These are phyloP conservation scores for Neocrepidodera transversa DNA, from an alignment of 2,888 invertebrate genomes.

Conservation along the genomic window DNA sequence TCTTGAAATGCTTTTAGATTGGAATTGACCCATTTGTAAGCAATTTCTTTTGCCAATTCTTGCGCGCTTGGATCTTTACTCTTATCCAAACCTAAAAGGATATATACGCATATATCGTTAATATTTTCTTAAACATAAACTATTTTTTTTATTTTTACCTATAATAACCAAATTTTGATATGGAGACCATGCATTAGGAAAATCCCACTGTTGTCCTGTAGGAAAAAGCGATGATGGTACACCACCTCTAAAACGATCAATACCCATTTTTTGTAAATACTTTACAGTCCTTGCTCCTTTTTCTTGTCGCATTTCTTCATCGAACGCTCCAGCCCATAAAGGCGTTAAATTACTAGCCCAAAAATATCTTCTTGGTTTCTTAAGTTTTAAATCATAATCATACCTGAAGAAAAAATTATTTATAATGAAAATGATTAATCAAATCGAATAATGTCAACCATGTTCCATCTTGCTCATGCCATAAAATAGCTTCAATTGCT, in stretches of 20 bases:
- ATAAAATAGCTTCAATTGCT: slow-evolving; percentile 76
- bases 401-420: slow-evolving; percentile 39
- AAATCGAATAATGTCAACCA: too few relatives aligned
- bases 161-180: slow-evolving; percentile 77
- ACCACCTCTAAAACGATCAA: slow-evolving; percentile 65
- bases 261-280: slow-evolving; percentile 62
- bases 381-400: slow-evolving; percentile 69
- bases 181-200: slow-evolving; percentile 88
- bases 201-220: slow-evolving; percentile 80
- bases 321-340: slow-evolving; percentile 69
- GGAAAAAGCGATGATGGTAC: slow-evolving; percentile 69
- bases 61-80: slow-evolving; percentile 63
- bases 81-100: slow-evolving; percentile 65
- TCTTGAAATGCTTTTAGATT: slow-evolving; percentile 70
- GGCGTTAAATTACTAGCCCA: slow-evolving; percentile 76
- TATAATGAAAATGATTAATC: too few relatives aligned
- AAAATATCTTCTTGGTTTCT: slow-evolving; percentile 68
- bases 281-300: slow-evolving; percentile 62
- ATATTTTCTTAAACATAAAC: too few relatives aligned
- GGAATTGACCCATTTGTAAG: slow-evolving; percentile 73
- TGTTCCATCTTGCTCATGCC: slow-evolving; percentile 76
- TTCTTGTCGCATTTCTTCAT: slow-evolving; percentile 37
- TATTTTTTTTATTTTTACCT: slow-evolving; percentile 53
- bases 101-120: too few relatives aligned
- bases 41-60: slow-evolving; percentile 67